Conservation (phyloP, 2,797 vertebrate genomes). For the Tiaroga cobitis region DNA sequence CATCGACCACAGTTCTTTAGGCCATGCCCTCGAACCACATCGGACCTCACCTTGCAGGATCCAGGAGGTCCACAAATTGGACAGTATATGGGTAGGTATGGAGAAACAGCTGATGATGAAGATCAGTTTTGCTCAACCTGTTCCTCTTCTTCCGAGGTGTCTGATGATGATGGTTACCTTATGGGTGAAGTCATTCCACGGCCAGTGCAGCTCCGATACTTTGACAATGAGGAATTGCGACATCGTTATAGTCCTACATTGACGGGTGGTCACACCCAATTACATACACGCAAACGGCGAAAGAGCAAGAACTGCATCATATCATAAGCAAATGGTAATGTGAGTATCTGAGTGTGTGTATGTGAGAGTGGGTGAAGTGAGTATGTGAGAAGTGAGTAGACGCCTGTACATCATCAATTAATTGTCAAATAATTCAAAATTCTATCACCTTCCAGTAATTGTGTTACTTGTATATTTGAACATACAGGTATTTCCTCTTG, state of each 20-base stretch:
- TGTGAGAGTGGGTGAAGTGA: slow-evolving; percentile 61
- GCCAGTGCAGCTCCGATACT: slow-evolving; percentile 90
- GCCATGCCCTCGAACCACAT: slow-evolving; percentile 94
- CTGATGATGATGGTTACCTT: slow-evolving; percentile 94
- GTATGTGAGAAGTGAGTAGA: neutral
- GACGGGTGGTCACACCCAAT: slow-evolving; percentile 83
- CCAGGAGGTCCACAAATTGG: slow-evolving; percentile 79
- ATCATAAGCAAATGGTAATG: slow-evolving; percentile 80
- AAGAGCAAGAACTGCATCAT: slow-evolving; percentile 99
- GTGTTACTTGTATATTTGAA: neutral
- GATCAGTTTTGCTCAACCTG: slow-evolving; percentile 92
- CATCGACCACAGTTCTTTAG: slow-evolving; percentile 85
- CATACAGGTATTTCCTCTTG: neutral
- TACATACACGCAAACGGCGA: slow-evolving; percentile 92
- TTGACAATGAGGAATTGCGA: slow-evolving; percentile 93
- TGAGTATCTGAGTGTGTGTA: slow-evolving; percentile 38
- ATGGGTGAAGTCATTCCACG: slow-evolving; percentile 94
- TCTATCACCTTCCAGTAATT: neutral
- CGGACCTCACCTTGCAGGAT: slow-evolving; percentile 94
- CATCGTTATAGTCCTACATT: slow-evolving; percentile 88
- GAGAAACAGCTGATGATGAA: slow-evolving; percentile 82
- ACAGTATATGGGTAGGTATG: slow-evolving; percentile 76
- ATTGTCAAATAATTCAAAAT: neutral
- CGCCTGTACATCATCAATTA: neutral
- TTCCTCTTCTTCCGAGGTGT: slow-evolving; percentile 94